Conservation (phyloP, 2,888 invertebrate species). For the Chironomus riparius region DNA sequence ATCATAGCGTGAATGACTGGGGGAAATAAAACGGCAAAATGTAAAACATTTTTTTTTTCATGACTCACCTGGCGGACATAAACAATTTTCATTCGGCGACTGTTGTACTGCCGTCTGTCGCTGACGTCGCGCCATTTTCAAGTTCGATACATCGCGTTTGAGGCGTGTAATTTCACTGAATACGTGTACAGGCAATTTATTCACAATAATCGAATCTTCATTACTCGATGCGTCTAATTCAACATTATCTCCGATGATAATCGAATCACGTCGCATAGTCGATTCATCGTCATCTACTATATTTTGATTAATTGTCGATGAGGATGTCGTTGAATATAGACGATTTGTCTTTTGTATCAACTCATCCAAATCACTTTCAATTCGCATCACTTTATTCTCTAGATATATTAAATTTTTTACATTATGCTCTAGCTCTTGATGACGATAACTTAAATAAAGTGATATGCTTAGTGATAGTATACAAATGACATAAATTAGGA, state of each 20-base stretch:
- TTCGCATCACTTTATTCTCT: slow-evolving; percentile 21
- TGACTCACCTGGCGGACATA: slow-evolving; percentile 25
- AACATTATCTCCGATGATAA: background rate
- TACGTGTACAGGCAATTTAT: slow-evolving; percentile 16
- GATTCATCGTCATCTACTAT: background rate
- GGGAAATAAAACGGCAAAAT: background rate
- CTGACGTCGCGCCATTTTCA: slow-evolving; percentile 24
- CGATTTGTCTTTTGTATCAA: slow-evolving; percentile 17
- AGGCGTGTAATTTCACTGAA: slow-evolving; percentile 20
- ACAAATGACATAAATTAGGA: slow-evolving; percentile 26
- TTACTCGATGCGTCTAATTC: background rate
- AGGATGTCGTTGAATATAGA: background rate
- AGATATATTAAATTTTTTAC: slow-evolving; percentile 26
- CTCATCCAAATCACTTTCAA: slow-evolving; percentile 22
- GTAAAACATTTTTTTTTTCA: background rate
- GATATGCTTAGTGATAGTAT: slow-evolving; percentile 26
- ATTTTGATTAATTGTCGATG: background rate
- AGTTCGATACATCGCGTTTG: slow-evolving; percentile 23
- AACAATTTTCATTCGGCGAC: slow-evolving; percentile 24
- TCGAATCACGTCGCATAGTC: slow-evolving; percentile 2
- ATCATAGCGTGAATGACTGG: background rate
- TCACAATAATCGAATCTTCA: slow-evolving; percentile 5
- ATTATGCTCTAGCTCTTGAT: slow-evolving; percentile 22
- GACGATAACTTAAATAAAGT: slow-evolving; percentile 24
- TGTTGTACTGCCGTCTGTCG: slow-evolving; percentile 16